Evolutionary conservation across 1,140 invertebrate species (phyloP).

Genomic region (Monomorium pharaonis): DNA sequence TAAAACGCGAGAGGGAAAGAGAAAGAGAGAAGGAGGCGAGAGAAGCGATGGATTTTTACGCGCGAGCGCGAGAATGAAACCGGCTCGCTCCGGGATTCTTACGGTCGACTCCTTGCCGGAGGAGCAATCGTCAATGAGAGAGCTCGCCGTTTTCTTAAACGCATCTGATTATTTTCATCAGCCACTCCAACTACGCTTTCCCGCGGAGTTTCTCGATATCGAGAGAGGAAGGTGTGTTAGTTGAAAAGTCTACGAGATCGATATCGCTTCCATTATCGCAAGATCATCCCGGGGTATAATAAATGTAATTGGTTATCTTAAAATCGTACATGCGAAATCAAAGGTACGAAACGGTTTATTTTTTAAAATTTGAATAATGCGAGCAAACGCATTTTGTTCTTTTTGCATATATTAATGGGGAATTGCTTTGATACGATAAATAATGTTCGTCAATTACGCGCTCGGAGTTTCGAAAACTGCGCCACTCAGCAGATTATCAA

Average conservation of each 20-base stretch:
- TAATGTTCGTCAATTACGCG: neutral
- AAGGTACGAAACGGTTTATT: neutral
- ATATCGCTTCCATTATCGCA: conserved; percentile 2
- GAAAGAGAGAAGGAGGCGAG: conserved; percentile 42
- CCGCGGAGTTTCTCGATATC: conserved; percentile 5
- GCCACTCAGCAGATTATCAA: neutral
- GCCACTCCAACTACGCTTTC: conserved; percentile 1
- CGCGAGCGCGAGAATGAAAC: conserved; percentile 76
- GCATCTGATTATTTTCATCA: conserved; percentile 77
- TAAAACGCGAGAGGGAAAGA: conserved; percentile 44
- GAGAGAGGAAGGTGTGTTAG: neutral
- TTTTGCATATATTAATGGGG: neutral
- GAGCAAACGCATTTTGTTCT: neutral
- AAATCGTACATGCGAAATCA: neutral
- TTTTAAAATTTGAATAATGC: neutral
- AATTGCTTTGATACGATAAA: neutral
- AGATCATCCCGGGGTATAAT: neutral
- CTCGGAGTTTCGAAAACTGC: neutral
- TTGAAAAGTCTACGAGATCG: conserved; percentile 10
- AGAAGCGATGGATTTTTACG: conserved; percentile 74
- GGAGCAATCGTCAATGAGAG: conserved; percentile 61
- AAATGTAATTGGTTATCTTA: neutral
- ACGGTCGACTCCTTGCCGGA: conserved; percentile 64
- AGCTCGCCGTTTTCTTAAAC: conserved; percentile 75
- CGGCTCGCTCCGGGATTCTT: conserved; percentile 66